Base-by-base conservation (phyloP, 2,888 invertebrate genomes). In the Dicranocentrus wangi region DNA sequence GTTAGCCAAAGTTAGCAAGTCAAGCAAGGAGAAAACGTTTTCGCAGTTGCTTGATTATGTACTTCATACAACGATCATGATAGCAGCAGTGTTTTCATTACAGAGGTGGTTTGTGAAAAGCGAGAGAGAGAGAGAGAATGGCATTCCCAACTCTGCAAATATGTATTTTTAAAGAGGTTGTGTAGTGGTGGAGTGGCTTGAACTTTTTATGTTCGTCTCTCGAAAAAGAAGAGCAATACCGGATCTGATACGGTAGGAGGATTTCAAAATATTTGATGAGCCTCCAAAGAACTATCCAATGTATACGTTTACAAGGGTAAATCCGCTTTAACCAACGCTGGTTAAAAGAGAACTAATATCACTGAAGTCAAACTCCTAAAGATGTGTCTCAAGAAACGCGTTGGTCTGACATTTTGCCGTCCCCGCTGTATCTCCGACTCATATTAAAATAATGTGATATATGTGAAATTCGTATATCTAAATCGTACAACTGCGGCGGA, bases 211-310 rank as follows among this genome's bases (percentile, higher is more conserved):
- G 28, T 7, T 25, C 66, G 13, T 3, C 32, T n/a, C n/a, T 19
- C 42, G 51, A 66, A 66, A 63, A 47, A 23, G 43, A 66, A 65
- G 60, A 63, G 63, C 17, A 73, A 73, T 73, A 58, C 66, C 72
- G 63, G 47, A 73, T 73, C 51, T 63, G 63, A 51, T 63, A 51
- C 63, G 51, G 72, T 73, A 73, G 61, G 63, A 73, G 63, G 63
- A 76, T 68, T 76, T 76, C 23, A 68, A 76, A 76, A 58, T 66
- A 75, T 75, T 65, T 53, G 43, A 65, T 75, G 61, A 61, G 61
- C 73, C 65, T 75, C 73, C 65, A 65, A 75, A 65, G 25, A 69
- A 68, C 15, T 69, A 47, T 47, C 3, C 47, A 15, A 13, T 10
- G 47, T 32, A 32, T 32, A 32, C 3, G 32, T 32, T 32, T 32